These are phyloP conservation scores for Glaucopsyche alexis DNA, from an alignment of 2,888 invertebrate species.

Conservation along the genomic window DNA sequence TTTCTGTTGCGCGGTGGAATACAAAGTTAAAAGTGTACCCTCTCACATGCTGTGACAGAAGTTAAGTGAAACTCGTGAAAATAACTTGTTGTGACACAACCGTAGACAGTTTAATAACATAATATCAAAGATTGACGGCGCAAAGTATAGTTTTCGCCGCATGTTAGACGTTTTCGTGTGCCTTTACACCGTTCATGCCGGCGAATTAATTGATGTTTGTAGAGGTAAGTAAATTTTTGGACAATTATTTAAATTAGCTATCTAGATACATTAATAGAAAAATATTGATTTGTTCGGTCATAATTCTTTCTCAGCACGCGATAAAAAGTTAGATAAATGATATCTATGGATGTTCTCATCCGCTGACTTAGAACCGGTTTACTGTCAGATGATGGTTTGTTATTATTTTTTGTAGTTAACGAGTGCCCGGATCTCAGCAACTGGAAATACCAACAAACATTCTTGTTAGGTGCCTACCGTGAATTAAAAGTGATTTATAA, in stretches of 20 bases:
- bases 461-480: slow-evolving; percentile 18
- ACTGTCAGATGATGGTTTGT: slow-evolving; percentile 68
- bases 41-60: slow-evolving; percentile 67
- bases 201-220: slow-evolving; percentile 66
- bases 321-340: slow-evolving; percentile 61
- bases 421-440: slow-evolving; percentile 43
- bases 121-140: not conserved
- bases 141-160: slow-evolving; percentile 32
- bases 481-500: slow-evolving; percentile 23
- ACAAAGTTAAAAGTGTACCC: slow-evolving; percentile 54
- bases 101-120: not conserved
- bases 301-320: slow-evolving; percentile 47
- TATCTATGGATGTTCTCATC: slow-evolving; percentile 57
- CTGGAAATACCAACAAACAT: slow-evolving; percentile 29
- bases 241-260: slow-evolving; percentile 31
- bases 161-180: slow-evolving; percentile 23
- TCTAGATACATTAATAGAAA: not conserved
- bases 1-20: slow-evolving; percentile 46
- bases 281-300: slow-evolving; percentile 25
- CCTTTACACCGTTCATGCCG: slow-evolving; percentile 46
- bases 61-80: slow-evolving; percentile 63
- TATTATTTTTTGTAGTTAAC: slow-evolving; percentile 64
- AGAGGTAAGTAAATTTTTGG: slow-evolving; percentile 64
- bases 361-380: slow-evolving; percentile 63
- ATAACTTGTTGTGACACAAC: not conserved